Evolutionary conservation across 1,140 invertebrate genomes (phyloP), one percentile per base, ranked within the genome.

Genomic region (Anastrepha obliqua): DNA sequence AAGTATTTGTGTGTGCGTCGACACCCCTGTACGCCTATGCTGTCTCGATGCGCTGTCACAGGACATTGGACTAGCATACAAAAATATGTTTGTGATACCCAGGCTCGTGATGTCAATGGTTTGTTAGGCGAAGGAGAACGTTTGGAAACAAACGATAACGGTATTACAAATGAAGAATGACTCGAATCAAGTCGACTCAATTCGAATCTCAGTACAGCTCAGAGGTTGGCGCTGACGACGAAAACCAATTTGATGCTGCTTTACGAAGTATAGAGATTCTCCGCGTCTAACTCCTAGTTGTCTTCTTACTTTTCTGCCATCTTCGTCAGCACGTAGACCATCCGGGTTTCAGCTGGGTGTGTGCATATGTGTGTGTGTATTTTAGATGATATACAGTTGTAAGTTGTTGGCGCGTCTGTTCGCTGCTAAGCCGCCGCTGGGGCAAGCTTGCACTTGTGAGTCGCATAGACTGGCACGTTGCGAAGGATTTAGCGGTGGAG

Each of bases 161-260:
- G 87, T 60, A 87, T 87, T 47, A 59, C 87, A 78, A 87, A 87
- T 87, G 87, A 87, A 87, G 70, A 78, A 87, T 87, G 70, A 87
- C 67, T 74, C 20, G 60, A n/a, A 47, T 59, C 51, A 51, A 81
- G 8, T 17, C 13, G n/a, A 62, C 74, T 81, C 47, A 81, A 81
- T 55, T 81, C 20, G 47, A 55, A 81, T 44, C 29, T 29, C 29
- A 62, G 51, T 7, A 17, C 13, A 51, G 74, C 47, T 81, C 74
- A 81, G 74, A 29, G 29, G 11, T 67, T 67, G 20, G 64, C 64
- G 64, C 6, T 17, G 60, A n/a, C 67, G 42, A 47, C 29, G 65
- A 44, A 74, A 47, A 74, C 39, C 11, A 44, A 74, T 74, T 47
- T 47, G 47, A 44, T 74, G 15, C 42, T 15, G 6, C 13, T 47